These are phyloP conservation scores for Pachypanchax playfairii DNA, from an alignment of 2,113 vertebrate genomes.

Conservation along the genomic window DNA sequence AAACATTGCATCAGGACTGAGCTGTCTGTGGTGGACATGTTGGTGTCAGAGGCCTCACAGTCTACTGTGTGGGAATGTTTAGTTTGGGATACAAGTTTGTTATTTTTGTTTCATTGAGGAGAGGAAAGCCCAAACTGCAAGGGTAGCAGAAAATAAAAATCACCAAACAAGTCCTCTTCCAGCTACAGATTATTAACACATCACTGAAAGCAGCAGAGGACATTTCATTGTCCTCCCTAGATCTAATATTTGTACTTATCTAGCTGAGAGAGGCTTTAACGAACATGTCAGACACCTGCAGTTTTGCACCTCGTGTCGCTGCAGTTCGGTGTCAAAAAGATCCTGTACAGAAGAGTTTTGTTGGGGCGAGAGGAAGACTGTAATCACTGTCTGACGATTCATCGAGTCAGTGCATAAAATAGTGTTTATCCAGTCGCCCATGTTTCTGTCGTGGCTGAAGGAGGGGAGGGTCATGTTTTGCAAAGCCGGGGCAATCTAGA, in stretches of 20 bases:
- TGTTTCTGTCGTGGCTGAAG: slow-evolving; percentile 73
- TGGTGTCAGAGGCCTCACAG: slow-evolving; percentile 81
- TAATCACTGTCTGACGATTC: slow-evolving; percentile 85
- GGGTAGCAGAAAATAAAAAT: slow-evolving; percentile 71
- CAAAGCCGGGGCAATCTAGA: slow-evolving; percentile 71
- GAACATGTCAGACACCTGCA: slow-evolving; percentile 78
- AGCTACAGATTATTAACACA: slow-evolving; percentile 70
- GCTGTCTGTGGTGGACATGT: slow-evolving; percentile 83
- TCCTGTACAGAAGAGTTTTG: slow-evolving; percentile 70
- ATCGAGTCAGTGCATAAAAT: slow-evolving; percentile 84
- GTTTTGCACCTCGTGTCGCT: slow-evolving; percentile 61
- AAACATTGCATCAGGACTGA: slow-evolving; percentile 82
- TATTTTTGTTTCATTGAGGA: slow-evolving; percentile 87
- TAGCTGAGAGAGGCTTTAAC: slow-evolving; percentile 68
- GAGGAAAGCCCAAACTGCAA: slow-evolving; percentile 66
- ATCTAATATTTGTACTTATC: slow-evolving; percentile 73
- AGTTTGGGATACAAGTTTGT: slow-evolving; percentile 94
- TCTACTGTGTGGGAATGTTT: slow-evolving; percentile 97
- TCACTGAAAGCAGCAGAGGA: slow-evolving; percentile 43
- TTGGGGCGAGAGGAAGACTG: slow-evolving; percentile 74
- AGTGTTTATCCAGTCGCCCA: slow-evolving; percentile 82
- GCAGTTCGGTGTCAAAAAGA: slow-evolving; percentile 69
- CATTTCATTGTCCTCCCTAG: slow-evolving; percentile 52
- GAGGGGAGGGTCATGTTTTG: slow-evolving; percentile 78
- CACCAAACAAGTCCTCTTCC: slow-evolving; percentile 65